Evolutionary conservation across 2,113 vertebrate genomes (phyloP).

Genomic region (Columba janthina): DNA sequence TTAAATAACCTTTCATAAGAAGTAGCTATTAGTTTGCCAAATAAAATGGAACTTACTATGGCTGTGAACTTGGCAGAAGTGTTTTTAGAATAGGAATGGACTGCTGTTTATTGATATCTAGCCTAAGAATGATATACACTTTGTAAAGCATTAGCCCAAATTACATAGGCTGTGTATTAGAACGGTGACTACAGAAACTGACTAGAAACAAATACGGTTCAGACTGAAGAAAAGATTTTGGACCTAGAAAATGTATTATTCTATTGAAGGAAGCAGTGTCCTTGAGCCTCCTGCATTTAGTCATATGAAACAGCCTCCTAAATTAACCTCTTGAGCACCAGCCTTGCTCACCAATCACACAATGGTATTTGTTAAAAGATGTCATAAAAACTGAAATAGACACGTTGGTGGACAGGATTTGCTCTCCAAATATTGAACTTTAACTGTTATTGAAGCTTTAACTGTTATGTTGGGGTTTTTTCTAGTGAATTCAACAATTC

Average conservation of each 20-base stretch:
- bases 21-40: conserved; percentile 42
- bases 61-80: conserved; percentile 7
- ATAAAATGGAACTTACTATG: conserved; percentile 58
- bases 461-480: neutral
- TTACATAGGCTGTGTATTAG: neutral
- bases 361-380: neutral
- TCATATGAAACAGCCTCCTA: neutral
- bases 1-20: conserved; percentile 32
- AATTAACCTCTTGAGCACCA: neutral
- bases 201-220: neutral
- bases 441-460: neutral
- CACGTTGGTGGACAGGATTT: neutral
- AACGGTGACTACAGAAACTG: neutral
- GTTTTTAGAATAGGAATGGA: neutral
- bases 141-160: neutral
- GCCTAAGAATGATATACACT: neutral
- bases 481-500: neutral
- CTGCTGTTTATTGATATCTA: conserved; percentile 50
- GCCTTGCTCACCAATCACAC: neutral
- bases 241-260: neutral
- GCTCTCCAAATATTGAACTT: neutral
- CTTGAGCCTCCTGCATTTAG: neutral
- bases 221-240: neutral
- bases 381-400: neutral
- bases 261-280: neutral